Evolutionary conservation across 1,140 invertebrate species (phyloP).

Genomic region (Drosophila navojoa): DNA sequence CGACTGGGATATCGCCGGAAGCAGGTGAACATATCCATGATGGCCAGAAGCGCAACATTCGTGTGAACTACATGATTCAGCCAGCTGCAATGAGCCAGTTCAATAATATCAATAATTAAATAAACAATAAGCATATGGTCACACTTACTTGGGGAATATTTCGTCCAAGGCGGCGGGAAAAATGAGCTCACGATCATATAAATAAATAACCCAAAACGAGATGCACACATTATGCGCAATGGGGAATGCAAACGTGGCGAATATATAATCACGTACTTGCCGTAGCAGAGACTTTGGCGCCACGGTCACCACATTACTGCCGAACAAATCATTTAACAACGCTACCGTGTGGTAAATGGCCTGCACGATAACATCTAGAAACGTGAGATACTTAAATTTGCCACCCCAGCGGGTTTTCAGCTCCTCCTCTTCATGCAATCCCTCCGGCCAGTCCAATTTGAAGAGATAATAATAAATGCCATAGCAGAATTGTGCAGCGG

Average conservation of each 20-base stretch:
- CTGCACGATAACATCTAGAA: slow-evolving; percentile 72
- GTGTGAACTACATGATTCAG: slow-evolving; percentile 79
- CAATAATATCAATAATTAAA: not conserved
- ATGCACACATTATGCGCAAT: slow-evolving; percentile 71
- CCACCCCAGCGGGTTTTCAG: slow-evolving; percentile 69
- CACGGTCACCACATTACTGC: slow-evolving; percentile 49
- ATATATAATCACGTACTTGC: slow-evolving; percentile 59
- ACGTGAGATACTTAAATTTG: slow-evolving; percentile 78
- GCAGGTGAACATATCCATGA: slow-evolving; percentile 76
- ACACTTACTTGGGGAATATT: slow-evolving; percentile 66
- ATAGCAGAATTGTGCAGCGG: slow-evolving; percentile 66
- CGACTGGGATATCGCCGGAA: slow-evolving; percentile 70
- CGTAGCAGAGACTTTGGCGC: slow-evolving; percentile 51
- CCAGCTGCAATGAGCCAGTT: slow-evolving; percentile 58
- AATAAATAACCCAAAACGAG: slow-evolving; percentile 73
- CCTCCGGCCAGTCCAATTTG: slow-evolving; percentile 60
- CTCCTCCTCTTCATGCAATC: slow-evolving; percentile 57
- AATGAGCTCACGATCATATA: slow-evolving; percentile 73
- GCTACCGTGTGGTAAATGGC: slow-evolving; percentile 68
- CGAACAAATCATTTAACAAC: slow-evolving; percentile 65
- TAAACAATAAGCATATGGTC: too few species aligned
- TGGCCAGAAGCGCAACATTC: slow-evolving; percentile 66
- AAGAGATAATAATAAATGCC: slow-evolving; percentile 70
- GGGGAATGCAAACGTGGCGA: slow-evolving; percentile 73
- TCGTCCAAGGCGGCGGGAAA: slow-evolving; percentile 69